phyloP scores from a whole-genome alignment of 64 coral and sea anemone species.

The Montipora cactus region DNA sequence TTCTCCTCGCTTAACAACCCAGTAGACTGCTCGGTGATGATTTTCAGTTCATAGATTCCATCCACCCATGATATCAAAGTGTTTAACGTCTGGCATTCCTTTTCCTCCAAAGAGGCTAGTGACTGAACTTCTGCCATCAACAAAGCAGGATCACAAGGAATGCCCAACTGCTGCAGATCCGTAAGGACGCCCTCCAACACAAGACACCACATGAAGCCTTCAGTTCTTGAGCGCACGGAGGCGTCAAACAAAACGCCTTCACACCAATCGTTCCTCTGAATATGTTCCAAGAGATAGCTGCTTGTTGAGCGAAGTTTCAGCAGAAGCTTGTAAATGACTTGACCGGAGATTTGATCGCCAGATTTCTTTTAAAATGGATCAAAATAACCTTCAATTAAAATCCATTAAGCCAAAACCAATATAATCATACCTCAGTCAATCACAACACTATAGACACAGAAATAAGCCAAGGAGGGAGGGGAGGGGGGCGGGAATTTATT shows the following conservation, averaged over 20 bases:
- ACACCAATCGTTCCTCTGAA: conserved; percentile 6
- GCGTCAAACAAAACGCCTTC: conserved; percentile 47
- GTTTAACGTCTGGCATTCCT: conserved; percentile 68
- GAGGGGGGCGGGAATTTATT: not conserved
- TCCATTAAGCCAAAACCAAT: not conserved
- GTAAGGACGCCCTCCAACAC: conserved; percentile 59
- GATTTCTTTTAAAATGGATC: not conserved
- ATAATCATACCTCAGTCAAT: no score
- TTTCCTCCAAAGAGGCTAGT: not conserved
- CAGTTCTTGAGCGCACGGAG: conserved; percentile 34
- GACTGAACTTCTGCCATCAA: conserved; percentile 62
- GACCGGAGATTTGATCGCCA: not conserved
- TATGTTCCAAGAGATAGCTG: conserved; percentile 20
- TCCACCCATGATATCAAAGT: conserved; percentile 31
- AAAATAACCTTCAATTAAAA: not conserved
- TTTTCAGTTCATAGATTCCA: conserved; percentile 83
- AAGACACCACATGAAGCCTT: conserved; percentile 75
- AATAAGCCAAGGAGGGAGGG: not conserved
- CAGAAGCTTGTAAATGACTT: conserved; percentile 21
- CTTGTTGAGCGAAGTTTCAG: not conserved
- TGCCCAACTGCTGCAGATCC: not conserved
- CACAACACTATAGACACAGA: no score
- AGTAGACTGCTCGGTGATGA: conserved; percentile 65
- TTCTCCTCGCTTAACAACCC: conserved; percentile 29
- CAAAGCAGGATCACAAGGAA: conserved; percentile 26